A percentile compares a stretch with the other conserved stretches of the same genome.
phyloP scores from a whole-genome alignment of 2,888 invertebrate genomes.

The Cartodere bifasciata region DNA sequence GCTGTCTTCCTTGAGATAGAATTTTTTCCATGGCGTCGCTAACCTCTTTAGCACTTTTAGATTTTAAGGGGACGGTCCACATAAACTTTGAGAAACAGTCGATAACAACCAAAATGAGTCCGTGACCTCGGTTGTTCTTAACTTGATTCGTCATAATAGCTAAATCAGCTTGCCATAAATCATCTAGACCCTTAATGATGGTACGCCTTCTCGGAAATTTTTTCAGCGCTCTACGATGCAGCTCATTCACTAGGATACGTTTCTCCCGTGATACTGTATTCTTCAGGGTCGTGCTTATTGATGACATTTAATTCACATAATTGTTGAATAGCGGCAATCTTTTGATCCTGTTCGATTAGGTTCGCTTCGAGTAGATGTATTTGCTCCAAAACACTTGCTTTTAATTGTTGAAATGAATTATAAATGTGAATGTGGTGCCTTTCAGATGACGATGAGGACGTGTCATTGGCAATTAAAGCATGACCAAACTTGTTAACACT shows the following conservation, averaged over 20 bases:
- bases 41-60: constrained; percentile 21
- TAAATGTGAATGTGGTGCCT: no score
- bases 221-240: constrained; percentile 27
- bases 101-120: constrained; percentile 25
- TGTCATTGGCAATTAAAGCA: no score
- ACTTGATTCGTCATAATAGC: constrained; percentile 25
- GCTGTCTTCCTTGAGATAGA: constrained; percentile 5
- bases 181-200: constrained; percentile 27
- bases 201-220: constrained; percentile 27
- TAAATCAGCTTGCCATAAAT: constrained; percentile 32
- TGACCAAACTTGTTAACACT: constrained; percentile 10
- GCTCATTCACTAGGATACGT: constrained; percentile 17
- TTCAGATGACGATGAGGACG: no score
- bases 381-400: no score
- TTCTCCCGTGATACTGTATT: no score
- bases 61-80: constrained; percentile 24
- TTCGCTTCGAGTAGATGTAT: no score
- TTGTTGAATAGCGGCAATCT: no score
- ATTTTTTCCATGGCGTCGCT: constrained; percentile 11
- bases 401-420: no score
- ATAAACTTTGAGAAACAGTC: constrained; percentile 29
- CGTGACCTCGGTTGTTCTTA: constrained; percentile 21
- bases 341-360: no score
- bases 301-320: no score
- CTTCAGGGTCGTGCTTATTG: no score